These are phyloP conservation scores for Merops nubicus DNA, from an alignment of 2,113 vertebrate species.

Conservation along the genomic window DNA sequence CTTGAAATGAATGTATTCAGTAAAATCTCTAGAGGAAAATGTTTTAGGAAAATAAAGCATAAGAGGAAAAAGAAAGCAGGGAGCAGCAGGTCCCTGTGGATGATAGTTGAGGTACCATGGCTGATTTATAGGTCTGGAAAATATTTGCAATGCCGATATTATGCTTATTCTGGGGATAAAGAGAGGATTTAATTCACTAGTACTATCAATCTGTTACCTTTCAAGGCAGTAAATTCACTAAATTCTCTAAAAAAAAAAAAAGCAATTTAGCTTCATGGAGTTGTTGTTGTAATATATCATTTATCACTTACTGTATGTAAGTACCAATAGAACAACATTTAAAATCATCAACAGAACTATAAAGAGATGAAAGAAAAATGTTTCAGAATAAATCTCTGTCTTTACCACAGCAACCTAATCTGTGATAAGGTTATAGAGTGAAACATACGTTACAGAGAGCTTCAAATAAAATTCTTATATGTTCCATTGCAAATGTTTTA, in stretches of 20 bases:
- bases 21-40: not conserved
- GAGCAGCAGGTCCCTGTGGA: not conserved
- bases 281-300: constrained; percentile 67
- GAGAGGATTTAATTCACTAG: constrained; percentile 54
- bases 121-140: constrained; percentile 25
- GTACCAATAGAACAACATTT: constrained; percentile 66
- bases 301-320: constrained; percentile 72
- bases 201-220: constrained; percentile 72
- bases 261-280: constrained; percentile 63
- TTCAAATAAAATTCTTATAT: constrained; percentile 31
- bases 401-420: constrained; percentile 13
- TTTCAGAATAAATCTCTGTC: constrained; percentile 62
- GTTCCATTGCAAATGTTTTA: constrained; percentile 9
- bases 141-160: not conserved
- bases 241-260: constrained; percentile 60
- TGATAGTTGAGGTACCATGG: not conserved
- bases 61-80: not conserved
- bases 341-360: constrained; percentile 67
- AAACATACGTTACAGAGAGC: not conserved
- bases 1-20: not conserved
- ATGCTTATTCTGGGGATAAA: constrained; percentile 59
- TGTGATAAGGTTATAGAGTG: constrained; percentile 37
- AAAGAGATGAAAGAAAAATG: constrained; percentile 65
- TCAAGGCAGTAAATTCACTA: constrained; percentile 68
- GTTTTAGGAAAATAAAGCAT: not conserved